phyloP scores from a whole-genome alignment of 2,113 vertebrate species.

The Phyllostomus discolor region DNA sequence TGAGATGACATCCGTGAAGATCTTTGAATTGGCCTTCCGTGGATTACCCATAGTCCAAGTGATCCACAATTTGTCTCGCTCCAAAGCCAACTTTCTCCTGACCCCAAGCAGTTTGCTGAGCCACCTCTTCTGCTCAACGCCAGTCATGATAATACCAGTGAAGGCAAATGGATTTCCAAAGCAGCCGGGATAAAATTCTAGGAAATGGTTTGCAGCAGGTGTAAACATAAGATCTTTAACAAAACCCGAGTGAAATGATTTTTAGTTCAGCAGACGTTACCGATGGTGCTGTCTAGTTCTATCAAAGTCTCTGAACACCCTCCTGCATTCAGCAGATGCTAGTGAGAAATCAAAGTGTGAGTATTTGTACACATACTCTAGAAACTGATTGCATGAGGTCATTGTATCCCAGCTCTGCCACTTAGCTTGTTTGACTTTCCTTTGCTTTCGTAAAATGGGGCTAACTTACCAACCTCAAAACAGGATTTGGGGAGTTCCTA shows the following conservation, averaged over 20 bases:
- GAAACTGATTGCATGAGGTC: background rate
- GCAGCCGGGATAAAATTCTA: background rate
- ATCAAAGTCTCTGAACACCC: background rate
- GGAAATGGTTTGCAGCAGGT: background rate
- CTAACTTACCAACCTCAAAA: background rate
- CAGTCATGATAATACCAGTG: background rate
- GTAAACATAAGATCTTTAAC: background rate
- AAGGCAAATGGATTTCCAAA: background rate
- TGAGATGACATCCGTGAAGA: background rate
- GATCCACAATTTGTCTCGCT: background rate
- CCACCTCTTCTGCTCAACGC: background rate
- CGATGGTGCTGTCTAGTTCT: background rate
- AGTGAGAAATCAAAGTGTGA: background rate
- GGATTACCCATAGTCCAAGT: background rate
- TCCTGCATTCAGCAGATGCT: background rate
- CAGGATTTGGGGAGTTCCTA: background rate
- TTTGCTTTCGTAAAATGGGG: background rate
- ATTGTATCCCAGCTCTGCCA: background rate
- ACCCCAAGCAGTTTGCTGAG: background rate
- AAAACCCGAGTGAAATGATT: background rate
- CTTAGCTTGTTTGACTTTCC: background rate
- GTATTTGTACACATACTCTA: background rate
- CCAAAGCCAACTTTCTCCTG: background rate
- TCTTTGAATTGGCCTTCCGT: background rate
- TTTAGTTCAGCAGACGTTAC: background rate